phyloP scores from a whole-genome alignment of 2,797 vertebrate genomes.

The Denticeps clupeoides region DNA sequence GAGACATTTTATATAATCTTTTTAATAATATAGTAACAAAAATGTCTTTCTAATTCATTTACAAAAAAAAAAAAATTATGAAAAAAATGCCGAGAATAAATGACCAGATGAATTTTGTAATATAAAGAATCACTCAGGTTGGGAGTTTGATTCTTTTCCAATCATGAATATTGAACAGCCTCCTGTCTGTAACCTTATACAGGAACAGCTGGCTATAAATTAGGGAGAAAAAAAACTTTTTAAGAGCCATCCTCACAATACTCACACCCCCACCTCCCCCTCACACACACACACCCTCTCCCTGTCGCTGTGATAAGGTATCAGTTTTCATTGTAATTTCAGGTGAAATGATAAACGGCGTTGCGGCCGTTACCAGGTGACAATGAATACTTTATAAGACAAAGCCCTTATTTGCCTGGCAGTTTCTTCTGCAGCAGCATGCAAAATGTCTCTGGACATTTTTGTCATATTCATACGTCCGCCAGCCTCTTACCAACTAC shows the following conservation, averaged over 20 bases:
- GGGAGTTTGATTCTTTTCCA: too few species aligned
- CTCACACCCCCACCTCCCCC: constrained; percentile 28
- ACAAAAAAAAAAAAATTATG: neutral
- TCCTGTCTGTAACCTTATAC: constrained; percentile 33
- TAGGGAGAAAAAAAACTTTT: constrained; percentile 29
- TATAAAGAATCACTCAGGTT: too few species aligned
- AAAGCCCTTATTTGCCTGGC: constrained; percentile 78
- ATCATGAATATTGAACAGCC: constrained; percentile 20
- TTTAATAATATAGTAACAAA: too few species aligned
- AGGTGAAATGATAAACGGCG: constrained; percentile 77
- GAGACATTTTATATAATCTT: too few species aligned
- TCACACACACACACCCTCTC: constrained; percentile 9
- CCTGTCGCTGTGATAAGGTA: constrained; percentile 65
- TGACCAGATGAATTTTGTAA: neutral
- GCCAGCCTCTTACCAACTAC: constrained; percentile 31
- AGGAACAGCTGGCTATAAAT: constrained; percentile 34
- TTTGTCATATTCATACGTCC: constrained; percentile 48
- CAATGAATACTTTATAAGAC: constrained; percentile 84
- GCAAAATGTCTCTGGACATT: constrained; percentile 60
- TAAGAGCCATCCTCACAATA: constrained; percentile 23
- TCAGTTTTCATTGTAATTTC: constrained; percentile 79
- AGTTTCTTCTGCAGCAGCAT: constrained; percentile 68
- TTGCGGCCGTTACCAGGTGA: constrained; percentile 75
- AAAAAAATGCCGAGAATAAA: neutral
- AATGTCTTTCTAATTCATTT: too few species aligned